phyloP scores from a whole-genome alignment of 2,888 invertebrate species.

The Heliconius ismenius region DNA sequence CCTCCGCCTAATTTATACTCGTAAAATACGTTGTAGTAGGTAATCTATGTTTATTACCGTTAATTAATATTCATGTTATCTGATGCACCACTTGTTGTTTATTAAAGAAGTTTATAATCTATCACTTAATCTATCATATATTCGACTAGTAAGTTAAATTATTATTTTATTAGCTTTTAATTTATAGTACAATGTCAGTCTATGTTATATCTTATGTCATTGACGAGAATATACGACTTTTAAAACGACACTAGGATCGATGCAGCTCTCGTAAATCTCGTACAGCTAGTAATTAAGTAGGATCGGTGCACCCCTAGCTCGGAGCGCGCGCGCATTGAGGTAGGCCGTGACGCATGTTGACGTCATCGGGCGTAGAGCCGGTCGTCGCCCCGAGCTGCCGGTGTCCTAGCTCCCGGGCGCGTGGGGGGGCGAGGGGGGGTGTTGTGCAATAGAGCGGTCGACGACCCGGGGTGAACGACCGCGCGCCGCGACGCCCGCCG shows the following conservation, averaged over 20 bases:
- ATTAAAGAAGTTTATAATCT: background rate
- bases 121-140: background rate
- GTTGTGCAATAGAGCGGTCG: conserved; percentile 81
- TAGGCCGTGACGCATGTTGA: conserved; percentile 81
- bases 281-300: conserved; percentile 61
- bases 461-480: conserved; percentile 79
- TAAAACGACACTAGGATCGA: background rate
- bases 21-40: conserved; percentile 13
- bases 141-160: background rate
- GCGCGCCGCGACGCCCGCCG: conserved; percentile 74
- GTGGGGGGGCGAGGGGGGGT: conserved; percentile 47
- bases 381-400: conserved; percentile 69
- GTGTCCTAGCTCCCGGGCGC: conserved; percentile 70
- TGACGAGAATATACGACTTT: background rate
- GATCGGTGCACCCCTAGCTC: conserved; percentile 75
- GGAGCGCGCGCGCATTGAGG: conserved; percentile 82
- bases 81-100: background rate
- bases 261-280: background rate
- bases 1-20: conserved; percentile 37
- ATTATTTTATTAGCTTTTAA: background rate
- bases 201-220: background rate
- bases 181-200: background rate
- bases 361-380: conserved; percentile 73
- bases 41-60: conserved; percentile 19
- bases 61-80: conserved; percentile 39